Percentiles rank a stretch among this genome's conserved stretches.
These are phyloP conservation scores for Pristionchus japonicus DNA, from an alignment of 2,888 invertebrate genomes.

Conservation along the genomic window DNA sequence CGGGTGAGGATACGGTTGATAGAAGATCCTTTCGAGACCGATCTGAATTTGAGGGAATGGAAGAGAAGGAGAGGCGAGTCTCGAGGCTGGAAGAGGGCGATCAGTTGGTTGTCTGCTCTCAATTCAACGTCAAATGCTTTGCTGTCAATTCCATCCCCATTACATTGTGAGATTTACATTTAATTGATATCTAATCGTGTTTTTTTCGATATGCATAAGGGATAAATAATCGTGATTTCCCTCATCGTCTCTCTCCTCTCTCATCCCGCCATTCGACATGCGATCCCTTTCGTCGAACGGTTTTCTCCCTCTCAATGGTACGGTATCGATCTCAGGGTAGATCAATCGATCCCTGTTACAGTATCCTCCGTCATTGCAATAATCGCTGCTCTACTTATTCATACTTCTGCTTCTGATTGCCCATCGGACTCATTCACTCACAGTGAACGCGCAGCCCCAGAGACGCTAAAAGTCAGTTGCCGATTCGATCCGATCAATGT, in stretches of 20 bases:
- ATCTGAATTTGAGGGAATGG: background rate
- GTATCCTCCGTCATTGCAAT: background rate
- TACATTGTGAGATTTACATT: background rate
- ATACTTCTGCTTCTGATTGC: background rate
- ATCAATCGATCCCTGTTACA: background rate
- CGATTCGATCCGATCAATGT: background rate
- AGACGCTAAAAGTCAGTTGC: background rate
- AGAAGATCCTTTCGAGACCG: background rate
- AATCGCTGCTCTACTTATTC: background rate
- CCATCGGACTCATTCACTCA: too few species aligned
- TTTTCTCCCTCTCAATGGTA: background rate
- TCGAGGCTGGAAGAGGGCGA: background rate
- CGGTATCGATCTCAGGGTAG: background rate
- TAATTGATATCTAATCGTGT: background rate
- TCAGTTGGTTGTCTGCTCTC: background rate
- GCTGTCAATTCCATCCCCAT: background rate
- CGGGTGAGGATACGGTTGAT: background rate
- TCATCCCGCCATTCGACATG: background rate
- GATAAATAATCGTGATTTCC: background rate
- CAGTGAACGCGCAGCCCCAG: too few species aligned
- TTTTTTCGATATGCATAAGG: background rate
- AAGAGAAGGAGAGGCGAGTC: background rate
- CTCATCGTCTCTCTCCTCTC: background rate
- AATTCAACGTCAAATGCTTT: conserved; percentile 15
- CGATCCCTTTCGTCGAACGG: background rate